Percentiles rank a stretch among this genome's conserved stretches.
Evolutionary conservation across 2,797 vertebrate genomes (phyloP).

Genomic region (Gallirallus australis): DNA sequence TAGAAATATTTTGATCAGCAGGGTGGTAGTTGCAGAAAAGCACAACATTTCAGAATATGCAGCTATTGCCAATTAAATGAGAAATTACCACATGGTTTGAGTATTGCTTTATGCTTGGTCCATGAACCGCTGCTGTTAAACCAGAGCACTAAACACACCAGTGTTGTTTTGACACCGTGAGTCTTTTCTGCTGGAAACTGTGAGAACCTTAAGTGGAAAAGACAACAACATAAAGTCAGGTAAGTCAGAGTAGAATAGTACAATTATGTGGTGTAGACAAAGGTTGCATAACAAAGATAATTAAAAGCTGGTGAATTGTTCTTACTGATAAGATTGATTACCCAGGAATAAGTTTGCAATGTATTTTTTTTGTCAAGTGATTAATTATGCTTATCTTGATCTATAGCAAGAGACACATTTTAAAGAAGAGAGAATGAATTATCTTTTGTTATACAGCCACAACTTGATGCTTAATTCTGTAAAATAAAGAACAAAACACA

Average conservation of each 20-base stretch:
- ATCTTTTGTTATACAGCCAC: background rate
- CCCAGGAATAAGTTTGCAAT: conserved; percentile 16
- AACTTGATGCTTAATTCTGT: background rate
- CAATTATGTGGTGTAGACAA: background rate
- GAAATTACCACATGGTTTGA: background rate
- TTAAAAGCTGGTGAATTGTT: conserved; percentile 12
- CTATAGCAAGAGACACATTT: background rate
- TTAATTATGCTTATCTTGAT: conserved; percentile 29
- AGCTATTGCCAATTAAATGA: background rate
- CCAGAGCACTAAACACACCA: background rate
- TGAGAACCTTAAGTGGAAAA: background rate
- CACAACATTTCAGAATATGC: background rate
- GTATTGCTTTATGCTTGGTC: background rate
- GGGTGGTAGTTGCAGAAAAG: background rate
- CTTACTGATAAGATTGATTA: conserved; percentile 25
- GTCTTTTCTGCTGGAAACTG: background rate
- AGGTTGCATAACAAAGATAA: conserved; percentile 1
- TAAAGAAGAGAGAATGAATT: background rate
- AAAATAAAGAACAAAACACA: background rate
- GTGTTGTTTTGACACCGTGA: background rate
- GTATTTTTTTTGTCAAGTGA: background rate
- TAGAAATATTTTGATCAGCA: conserved; percentile 4
- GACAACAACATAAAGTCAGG: background rate
- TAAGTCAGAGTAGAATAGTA: background rate
- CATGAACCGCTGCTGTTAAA: background rate